Conservation (phyloP, 2,888 invertebrate genomes). For the Colostygia pectinataria region DNA sequence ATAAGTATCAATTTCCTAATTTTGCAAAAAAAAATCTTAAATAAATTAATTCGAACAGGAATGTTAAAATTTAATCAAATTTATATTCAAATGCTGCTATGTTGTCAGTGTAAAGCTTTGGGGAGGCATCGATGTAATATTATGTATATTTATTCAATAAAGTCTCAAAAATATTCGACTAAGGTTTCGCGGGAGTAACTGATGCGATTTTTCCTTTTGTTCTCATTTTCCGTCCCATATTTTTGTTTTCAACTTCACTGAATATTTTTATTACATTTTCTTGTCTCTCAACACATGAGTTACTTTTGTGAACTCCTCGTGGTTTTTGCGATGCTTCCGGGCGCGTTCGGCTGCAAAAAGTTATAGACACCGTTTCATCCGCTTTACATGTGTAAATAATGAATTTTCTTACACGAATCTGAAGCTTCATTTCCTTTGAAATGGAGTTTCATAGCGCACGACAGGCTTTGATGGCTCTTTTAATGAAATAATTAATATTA, state of each 20-base stretch:
- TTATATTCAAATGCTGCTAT: conserved; percentile 36
- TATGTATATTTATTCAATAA: conserved; percentile 78
- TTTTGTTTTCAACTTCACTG: conserved; percentile 75
- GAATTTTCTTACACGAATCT: conserved; percentile 3
- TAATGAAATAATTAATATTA: too few species aligned
- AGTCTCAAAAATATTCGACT: conserved; percentile 67
- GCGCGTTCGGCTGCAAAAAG: conserved; percentile 46
- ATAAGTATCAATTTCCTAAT: neutral
- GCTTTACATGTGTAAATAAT: conserved; percentile 37
- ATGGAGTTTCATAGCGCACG: neutral
- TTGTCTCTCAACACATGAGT: conserved; percentile 67
- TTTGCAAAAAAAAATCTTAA: conserved; percentile 26
- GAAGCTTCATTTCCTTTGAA: conserved; percentile 8
- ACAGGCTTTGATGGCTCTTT: too few species aligned
- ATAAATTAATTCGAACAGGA: conserved; percentile 28
- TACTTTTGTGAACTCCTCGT: conserved; percentile 50
- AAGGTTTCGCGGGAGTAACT: conserved; percentile 64
- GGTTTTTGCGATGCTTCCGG: conserved; percentile 48
- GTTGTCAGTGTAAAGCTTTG: conserved; percentile 54
- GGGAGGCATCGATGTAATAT: conserved; percentile 61
- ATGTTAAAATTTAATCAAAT: conserved; percentile 30
- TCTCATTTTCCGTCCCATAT: conserved; percentile 71
- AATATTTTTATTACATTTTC: conserved; percentile 73
- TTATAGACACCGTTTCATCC: conserved; percentile 42
- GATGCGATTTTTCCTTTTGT: conserved; percentile 68